These are phyloP conservation scores for Planiliza haematocheilus DNA, from an alignment of 2,113 vertebrate genomes.

Conservation along the genomic window DNA sequence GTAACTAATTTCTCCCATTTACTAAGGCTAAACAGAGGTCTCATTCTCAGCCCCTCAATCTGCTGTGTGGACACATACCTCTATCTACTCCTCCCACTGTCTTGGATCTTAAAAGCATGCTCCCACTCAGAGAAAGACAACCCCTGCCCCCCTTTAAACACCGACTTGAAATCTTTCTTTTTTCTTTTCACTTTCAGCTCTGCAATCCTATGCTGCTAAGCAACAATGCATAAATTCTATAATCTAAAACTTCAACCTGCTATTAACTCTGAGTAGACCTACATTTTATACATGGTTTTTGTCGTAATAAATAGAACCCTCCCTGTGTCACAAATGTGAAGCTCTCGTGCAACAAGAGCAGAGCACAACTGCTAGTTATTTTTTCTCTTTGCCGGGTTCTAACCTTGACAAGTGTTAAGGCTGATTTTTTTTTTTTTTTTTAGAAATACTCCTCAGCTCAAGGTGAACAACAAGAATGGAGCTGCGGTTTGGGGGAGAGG, in stretches of 20 bases:
- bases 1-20: constrained; percentile 65
- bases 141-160: constrained; percentile 38
- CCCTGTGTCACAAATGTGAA: background rate
- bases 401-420: constrained; percentile 48
- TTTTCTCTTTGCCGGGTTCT: constrained; percentile 31
- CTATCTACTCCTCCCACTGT: constrained; percentile 33
- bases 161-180: constrained; percentile 54
- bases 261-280: background rate
- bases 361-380: background rate
- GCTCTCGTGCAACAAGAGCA: background rate
- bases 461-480: constrained; percentile 58
- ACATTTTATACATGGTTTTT: background rate
- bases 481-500: constrained; percentile 18
- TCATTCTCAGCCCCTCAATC: constrained; percentile 64
- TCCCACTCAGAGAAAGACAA: constrained; percentile 52
- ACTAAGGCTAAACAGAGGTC: constrained; percentile 68
- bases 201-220: constrained; percentile 56
- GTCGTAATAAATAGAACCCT: background rate
- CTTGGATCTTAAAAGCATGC: constrained; percentile 57
- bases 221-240: constrained; percentile 32
- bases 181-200: constrained; percentile 49
- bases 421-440: constrained; percentile 9
- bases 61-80: constrained; percentile 63
- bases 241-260: background rate
- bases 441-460: constrained; percentile 41